These are phyloP conservation scores for Lymantria dispar DNA, from an alignment of 2,888 invertebrate genomes.

Conservation along the genomic window DNA sequence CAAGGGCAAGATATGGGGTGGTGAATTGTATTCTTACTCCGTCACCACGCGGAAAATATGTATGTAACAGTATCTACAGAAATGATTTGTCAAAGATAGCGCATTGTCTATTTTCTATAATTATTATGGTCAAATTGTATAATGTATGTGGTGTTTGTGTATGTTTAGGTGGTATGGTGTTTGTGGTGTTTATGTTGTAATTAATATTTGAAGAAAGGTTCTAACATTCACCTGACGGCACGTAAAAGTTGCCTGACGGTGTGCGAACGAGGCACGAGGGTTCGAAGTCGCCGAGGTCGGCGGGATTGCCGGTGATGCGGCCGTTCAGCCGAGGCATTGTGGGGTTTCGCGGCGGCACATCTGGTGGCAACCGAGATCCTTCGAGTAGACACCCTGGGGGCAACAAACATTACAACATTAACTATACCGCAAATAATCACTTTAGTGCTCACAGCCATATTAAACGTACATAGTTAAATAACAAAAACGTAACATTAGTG, in stretches of 20 bases:
- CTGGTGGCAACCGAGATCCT: constrained; percentile 92
- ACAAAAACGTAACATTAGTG: too few species aligned
- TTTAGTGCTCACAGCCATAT: too few species aligned
- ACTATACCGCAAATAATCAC: not conserved
- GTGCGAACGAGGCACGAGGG: constrained; percentile 95
- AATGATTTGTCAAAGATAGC: too few species aligned
- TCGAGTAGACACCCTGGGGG: constrained; percentile 91
- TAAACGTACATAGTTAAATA: too few species aligned
- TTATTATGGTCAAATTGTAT: too few species aligned
- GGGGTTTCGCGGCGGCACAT: constrained; percentile 92
- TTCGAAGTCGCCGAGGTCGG: constrained; percentile 90
- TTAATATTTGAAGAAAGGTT: constrained; percentile 24
- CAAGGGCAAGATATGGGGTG: too few species aligned
- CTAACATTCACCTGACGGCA: constrained; percentile 87
- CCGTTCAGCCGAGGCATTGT: constrained; percentile 96
- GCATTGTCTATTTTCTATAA: too few species aligned
- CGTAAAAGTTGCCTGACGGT: constrained; percentile 96
- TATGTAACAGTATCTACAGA: too few species aligned
- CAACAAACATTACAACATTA: constrained; percentile 20
- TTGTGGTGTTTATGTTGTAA: not conserved
- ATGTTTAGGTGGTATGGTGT: too few species aligned
- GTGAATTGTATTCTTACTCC: too few species aligned
- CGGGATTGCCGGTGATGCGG: constrained; percentile 91
- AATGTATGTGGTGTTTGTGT: too few species aligned
- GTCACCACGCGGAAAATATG: too few species aligned